A percentile compares a stretch with the other conserved stretches of the same genome.
Evolutionary conservation across 1,140 invertebrate species (phyloP).

Genomic region (Muscidifurax raptorellus): DNA sequence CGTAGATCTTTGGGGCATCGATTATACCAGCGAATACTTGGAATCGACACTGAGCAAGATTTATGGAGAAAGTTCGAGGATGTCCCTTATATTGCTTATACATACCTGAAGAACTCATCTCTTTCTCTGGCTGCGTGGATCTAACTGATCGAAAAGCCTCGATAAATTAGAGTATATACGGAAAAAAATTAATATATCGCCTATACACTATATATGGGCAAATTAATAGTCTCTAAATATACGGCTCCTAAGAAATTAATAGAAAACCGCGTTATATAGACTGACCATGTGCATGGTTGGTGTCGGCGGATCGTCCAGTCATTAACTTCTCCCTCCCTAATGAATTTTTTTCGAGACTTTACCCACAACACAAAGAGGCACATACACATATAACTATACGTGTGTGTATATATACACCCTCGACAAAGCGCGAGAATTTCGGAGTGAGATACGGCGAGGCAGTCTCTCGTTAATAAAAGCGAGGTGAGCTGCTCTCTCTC

Average conservation of each 20-base stretch:
- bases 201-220: too few species aligned
- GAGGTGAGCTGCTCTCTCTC: conserved; percentile 67
- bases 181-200: too few species aligned
- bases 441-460: conserved; percentile 56
- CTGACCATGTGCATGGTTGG: too few species aligned
- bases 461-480: conserved; percentile 74
- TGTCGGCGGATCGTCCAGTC: too few species aligned
- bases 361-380: too few species aligned
- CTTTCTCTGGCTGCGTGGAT: too few species aligned
- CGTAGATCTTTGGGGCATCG: conserved; percentile 26
- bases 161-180: too few species aligned
- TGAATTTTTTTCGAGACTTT: not conserved
- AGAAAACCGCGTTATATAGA: too few species aligned
- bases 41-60: conserved; percentile 44
- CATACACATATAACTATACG: not conserved
- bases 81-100: not conserved
- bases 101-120: not conserved
- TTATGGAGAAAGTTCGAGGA: conserved; percentile 33
- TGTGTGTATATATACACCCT: not conserved
- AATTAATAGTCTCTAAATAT: too few species aligned
- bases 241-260: too few species aligned
- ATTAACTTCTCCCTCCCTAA: too few species aligned
- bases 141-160: too few species aligned
- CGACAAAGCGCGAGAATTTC: conserved; percentile 21
- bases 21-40: conserved; percentile 43